Conservation (phyloP, 2,113 vertebrate genomes). For the Gobio gobio region DNA sequence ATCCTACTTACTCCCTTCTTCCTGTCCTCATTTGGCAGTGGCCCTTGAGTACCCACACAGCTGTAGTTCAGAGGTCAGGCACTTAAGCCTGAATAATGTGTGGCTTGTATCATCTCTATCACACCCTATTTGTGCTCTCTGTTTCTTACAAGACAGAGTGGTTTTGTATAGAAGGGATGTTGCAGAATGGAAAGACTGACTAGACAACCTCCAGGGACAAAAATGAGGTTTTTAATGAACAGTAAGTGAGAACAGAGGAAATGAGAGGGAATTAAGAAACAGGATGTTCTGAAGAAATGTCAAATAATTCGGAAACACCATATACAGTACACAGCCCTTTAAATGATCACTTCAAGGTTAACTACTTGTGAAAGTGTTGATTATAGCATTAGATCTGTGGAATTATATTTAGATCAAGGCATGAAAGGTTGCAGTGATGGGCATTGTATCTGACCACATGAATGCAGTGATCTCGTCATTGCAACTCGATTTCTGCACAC, state of each 20-base stretch:
- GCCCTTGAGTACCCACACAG: constrained; percentile 28
- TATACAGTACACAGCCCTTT: not conserved
- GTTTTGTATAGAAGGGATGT: constrained; percentile 11
- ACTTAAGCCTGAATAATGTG: constrained; percentile 51
- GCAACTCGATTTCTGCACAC: too few species aligned
- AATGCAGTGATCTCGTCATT: too few species aligned
- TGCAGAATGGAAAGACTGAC: constrained; percentile 5
- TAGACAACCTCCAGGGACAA: not conserved
- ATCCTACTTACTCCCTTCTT: constrained; percentile 34
- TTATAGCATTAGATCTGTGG: too few species aligned
- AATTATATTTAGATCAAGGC: too few species aligned
- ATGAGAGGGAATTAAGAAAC: not conserved
- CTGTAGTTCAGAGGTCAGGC: constrained; percentile 37
- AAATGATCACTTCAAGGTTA: not conserved
- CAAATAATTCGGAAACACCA: not conserved
- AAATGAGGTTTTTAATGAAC: not conserved
- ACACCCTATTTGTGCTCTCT: constrained; percentile 9
- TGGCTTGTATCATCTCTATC: constrained; percentile 42
- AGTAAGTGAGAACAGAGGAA: constrained; percentile 8
- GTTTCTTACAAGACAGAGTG: not conserved
- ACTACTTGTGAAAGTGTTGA: too few species aligned
- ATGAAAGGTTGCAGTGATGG: too few species aligned
- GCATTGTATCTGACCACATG: too few species aligned
- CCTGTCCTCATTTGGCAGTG: constrained; percentile 24
- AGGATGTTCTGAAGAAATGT: not conserved